These are phyloP conservation scores for Yoshiicerus persimilis DNA, from an alignment of 1,140 invertebrate species.

Conservation along the genomic window DNA sequence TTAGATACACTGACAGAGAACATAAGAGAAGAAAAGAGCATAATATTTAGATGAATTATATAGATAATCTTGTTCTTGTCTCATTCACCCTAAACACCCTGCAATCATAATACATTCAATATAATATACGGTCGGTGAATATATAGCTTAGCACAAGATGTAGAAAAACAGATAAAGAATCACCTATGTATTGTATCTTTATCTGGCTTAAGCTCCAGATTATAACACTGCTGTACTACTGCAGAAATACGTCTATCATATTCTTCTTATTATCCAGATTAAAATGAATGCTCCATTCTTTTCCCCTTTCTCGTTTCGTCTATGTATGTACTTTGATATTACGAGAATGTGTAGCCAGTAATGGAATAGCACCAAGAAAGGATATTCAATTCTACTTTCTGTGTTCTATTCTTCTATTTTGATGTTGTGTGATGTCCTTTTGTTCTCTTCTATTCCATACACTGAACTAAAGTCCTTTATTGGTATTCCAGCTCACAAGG, in stretches of 20 bases:
- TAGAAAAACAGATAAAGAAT: neutral
- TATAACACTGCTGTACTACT: too few species aligned
- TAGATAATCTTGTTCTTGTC: slow-evolving; percentile 8
- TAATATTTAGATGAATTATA: neutral
- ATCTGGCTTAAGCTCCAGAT: too few species aligned
- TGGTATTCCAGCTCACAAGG: neutral
- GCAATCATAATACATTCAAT: neutral
- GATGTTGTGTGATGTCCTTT: neutral
- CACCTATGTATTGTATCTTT: too few species aligned
- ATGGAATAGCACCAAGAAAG: neutral
- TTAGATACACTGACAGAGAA: neutral
- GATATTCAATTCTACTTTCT: neutral
- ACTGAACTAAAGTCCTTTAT: neutral
- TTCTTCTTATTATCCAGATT: neutral
- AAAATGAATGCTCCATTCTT: neutral
- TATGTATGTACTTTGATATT: neutral
- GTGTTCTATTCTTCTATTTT: neutral
- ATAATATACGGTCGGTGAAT: neutral
- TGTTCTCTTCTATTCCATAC: neutral
- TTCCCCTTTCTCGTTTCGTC: neutral
- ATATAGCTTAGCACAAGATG: neutral
- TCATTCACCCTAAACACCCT: slow-evolving; percentile 20
- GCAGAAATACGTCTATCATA: neutral
- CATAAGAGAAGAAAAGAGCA: neutral
- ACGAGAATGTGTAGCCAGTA: neutral